Percentiles rank a stretch among this genome's conserved stretches.
Evolutionary conservation across 2,888 invertebrate species (phyloP).

Genomic region (Macaria notata): DNA sequence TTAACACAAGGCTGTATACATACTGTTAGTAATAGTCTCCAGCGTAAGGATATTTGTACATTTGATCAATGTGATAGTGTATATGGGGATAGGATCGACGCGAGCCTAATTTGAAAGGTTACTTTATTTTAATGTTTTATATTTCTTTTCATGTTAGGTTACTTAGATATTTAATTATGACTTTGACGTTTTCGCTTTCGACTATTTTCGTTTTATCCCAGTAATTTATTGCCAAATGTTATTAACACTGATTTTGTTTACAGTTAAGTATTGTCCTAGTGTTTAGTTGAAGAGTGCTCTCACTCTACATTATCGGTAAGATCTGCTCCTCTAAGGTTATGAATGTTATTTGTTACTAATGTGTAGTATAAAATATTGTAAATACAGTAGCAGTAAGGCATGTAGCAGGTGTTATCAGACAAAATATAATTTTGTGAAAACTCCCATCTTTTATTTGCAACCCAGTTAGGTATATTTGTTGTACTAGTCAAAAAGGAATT

Average conservation of each 20-base stretch:
- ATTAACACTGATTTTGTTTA: slow-evolving; percentile 68
- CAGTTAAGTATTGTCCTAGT: slow-evolving; percentile 56
- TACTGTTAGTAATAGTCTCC: slow-evolving; percentile 48
- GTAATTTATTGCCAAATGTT: slow-evolving; percentile 82
- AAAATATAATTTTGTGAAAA: slow-evolving; percentile 84
- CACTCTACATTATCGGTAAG: slow-evolving; percentile 65
- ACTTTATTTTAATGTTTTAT: slow-evolving; percentile 56
- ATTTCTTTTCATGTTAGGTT: slow-evolving; percentile 62
- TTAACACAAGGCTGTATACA: slow-evolving; percentile 70
- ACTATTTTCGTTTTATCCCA: slow-evolving; percentile 74
- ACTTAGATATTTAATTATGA: slow-evolving; percentile 50
- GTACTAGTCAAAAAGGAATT: no score
- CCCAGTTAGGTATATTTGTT: no score
- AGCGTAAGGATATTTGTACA: slow-evolving; percentile 55
- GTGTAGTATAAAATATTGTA: slow-evolving; percentile 81
- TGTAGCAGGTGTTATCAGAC: slow-evolving; percentile 83
- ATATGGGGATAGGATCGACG: slow-evolving; percentile 22
- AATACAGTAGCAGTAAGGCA: slow-evolving; percentile 77
- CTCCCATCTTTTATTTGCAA: slow-evolving; percentile 52
- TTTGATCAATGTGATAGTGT: slow-evolving; percentile 35
- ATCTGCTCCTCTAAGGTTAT: slow-evolving; percentile 80
- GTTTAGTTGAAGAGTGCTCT: slow-evolving; percentile 39
- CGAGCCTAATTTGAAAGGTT: slow-evolving; percentile 55
- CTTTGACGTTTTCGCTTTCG: slow-evolving; percentile 63
- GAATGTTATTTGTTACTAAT: slow-evolving; percentile 83